Evolutionary conservation across 2,888 invertebrate species (phyloP), one percentile per base, ranked within the genome.

Genomic region (Drosophila ustulata): DNA sequence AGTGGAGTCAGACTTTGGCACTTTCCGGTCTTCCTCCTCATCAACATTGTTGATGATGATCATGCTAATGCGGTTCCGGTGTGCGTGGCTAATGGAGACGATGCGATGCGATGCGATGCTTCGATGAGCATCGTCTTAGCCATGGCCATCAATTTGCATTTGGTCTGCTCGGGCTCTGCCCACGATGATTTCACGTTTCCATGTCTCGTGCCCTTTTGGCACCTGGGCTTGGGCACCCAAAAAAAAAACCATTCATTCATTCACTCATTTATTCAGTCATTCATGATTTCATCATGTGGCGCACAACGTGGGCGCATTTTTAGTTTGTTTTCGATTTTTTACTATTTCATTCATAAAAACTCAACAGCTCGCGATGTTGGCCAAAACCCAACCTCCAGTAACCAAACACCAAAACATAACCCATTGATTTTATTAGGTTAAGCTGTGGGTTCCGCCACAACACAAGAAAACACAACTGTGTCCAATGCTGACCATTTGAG

Each of bases 51-150:
- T 49, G 63, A 62, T 52, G 55, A 57, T 68, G 66, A 86, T 64
- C 63, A 64, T 88, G 89, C 89, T 89, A 89, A 89, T 85, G 87
- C 77, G 86, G 89, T 85, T 85, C 85, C 85, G 85, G 88, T 89
- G 83, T 78, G 85, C 78, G 41, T 69, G 67, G 61, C 87, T 80
- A 86, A 80, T 80, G 84, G 67, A 68, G 74, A 64, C 57, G 67
- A 56, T 51, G 62, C 13, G 26, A 50, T 49, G 51, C 13, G 18
- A 13, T 18, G 50, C 47, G 52, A 11, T 11, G 9, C 41, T 6
- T 52, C 69, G 55, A 41, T 70, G 70, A 59, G 39, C 66, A 55
- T 62, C 55, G 58, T 83, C 67, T 85, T 71, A 70, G 88, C 69
- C 39, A 74, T 64, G 87, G 82, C 78, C 87, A 89, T 85, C 75